A percentile compares a stretch with the other conserved stretches of the same genome.
These are phyloP conservation scores for Origma solitaria DNA, from an alignment of 2,113 vertebrate genomes.

Conservation along the genomic window DNA sequence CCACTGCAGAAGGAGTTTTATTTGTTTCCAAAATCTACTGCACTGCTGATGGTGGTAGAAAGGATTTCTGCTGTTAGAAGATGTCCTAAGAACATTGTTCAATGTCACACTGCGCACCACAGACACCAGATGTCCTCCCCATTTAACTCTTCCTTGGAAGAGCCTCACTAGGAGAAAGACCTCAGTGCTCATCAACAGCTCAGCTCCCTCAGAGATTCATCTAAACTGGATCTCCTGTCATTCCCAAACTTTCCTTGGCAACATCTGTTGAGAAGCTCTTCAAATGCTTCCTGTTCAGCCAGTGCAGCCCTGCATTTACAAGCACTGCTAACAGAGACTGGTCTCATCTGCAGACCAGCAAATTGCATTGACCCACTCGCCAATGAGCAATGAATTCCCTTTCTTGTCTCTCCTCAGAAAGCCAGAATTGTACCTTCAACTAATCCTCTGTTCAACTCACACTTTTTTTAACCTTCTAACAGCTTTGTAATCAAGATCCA, in stretches of 20 bases:
- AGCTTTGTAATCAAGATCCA: constrained; percentile 8
- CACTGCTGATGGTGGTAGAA: neutral
- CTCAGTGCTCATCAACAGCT: neutral
- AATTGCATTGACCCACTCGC: neutral
- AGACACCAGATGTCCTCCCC: neutral
- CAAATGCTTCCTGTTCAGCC: neutral
- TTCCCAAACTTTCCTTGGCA: neutral
- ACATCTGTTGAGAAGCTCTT: neutral
- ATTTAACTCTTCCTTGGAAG: neutral
- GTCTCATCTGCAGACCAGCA: neutral
- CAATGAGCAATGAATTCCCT: neutral
- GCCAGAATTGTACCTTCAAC: neutral
- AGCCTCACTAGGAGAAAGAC: neutral
- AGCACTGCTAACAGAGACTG: neutral
- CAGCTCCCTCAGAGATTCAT: neutral
- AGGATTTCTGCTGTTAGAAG: neutral
- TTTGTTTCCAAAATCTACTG: neutral
- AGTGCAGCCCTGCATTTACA: neutral
- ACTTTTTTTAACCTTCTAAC: neutral
- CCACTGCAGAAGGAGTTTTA: neutral
- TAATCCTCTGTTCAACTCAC: neutral
- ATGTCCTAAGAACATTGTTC: neutral
- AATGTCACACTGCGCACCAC: neutral
- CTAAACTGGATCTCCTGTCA: neutral
- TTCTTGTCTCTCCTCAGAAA: neutral